These are phyloP conservation scores for Chalcis sispes DNA, from an alignment of 2,888 invertebrate genomes.

Conservation along the genomic window DNA sequence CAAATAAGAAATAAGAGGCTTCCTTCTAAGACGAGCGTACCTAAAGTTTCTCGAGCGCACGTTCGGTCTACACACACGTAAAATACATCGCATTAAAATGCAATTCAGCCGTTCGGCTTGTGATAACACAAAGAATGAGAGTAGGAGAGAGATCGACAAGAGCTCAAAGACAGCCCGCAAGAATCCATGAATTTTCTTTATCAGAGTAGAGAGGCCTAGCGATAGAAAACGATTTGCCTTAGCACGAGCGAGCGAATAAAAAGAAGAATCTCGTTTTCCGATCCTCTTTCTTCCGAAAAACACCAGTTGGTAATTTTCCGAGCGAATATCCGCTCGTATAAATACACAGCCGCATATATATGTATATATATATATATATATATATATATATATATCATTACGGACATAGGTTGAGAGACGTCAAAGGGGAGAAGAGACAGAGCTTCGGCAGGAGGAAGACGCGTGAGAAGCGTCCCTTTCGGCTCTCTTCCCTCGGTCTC, in stretches of 20 bases:
- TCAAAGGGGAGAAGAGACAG: too few species aligned
- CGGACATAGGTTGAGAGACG: too few species aligned
- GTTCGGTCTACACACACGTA: neutral
- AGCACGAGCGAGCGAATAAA: neutral
- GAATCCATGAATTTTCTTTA: constrained; percentile 37
- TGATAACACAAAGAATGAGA: neutral
- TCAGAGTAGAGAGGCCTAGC: too few species aligned
- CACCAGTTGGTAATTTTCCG: constrained; percentile 32
- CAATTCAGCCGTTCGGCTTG: constrained; percentile 19
- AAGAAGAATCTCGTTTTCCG: neutral
- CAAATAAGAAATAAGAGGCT: too few species aligned
- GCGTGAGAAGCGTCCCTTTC: too few species aligned
- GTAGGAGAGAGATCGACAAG: neutral
- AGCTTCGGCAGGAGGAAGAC: too few species aligned
- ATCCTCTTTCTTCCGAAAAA: constrained; percentile 18
- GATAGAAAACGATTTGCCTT: constrained; percentile 27
- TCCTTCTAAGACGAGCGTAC: too few species aligned
- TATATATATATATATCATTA: too few species aligned
- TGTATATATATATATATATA: too few species aligned
- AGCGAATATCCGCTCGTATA: constrained; percentile 27
- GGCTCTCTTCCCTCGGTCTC: neutral
- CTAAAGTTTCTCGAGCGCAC: too few species aligned
- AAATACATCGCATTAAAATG: constrained; percentile 5
- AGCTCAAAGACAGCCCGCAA: constrained; percentile 25
- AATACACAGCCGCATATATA: neutral